Conservation (phyloP, 2,113 vertebrate genomes). For the Mobula hypostoma region DNA sequence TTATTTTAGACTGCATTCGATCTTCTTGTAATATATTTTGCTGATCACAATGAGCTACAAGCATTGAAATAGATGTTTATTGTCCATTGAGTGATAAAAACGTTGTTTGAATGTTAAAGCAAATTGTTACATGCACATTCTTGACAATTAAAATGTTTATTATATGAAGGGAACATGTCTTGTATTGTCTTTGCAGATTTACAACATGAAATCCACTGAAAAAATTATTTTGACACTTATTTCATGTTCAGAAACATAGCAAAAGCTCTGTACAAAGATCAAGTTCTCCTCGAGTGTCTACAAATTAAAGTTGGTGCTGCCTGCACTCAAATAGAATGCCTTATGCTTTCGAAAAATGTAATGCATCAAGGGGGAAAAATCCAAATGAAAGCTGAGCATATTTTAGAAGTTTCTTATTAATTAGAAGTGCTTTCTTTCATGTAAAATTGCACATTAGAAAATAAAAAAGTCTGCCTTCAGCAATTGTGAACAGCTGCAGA, state of each 20-base stretch:
- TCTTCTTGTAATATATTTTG: background rate
- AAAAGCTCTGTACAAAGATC: background rate
- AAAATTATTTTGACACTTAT: background rate
- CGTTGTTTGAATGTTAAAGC: background rate
- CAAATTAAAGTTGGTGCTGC: background rate
- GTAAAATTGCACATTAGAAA: slow-evolving; percentile 24
- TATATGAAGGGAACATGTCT: background rate
- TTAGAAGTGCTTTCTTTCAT: background rate
- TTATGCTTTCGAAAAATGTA: no score
- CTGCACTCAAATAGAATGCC: background rate
- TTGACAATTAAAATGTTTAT: background rate
- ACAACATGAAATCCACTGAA: background rate
- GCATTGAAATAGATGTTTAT: background rate
- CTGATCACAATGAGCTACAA: background rate
- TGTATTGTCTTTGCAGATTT: background rate
- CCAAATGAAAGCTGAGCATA: background rate
- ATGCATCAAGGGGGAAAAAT: background rate
- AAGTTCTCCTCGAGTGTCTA: background rate
- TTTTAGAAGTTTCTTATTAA: slow-evolving; percentile 9
- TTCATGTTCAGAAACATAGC: background rate
- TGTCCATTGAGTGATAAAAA: background rate
- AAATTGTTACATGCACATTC: background rate
- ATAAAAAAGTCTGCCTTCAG: background rate
- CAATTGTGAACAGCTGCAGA: slow-evolving; percentile 14
- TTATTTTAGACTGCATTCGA: background rate